Conservation (phyloP, 2,113 vertebrate species). For the Nothocercus nigrocapillus region DNA sequence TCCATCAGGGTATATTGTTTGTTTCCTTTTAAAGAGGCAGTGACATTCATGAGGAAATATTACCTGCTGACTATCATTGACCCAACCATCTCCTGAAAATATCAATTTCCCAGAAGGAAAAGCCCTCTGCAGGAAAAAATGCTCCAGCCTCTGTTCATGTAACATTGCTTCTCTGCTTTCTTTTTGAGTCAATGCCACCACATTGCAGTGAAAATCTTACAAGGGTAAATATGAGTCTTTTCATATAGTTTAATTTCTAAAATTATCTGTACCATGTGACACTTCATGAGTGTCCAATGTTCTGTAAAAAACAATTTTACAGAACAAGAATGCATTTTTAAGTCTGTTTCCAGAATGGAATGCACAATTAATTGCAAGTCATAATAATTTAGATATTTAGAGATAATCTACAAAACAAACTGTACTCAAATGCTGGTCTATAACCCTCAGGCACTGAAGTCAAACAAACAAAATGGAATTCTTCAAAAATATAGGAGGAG, state of each 20-base stretch:
- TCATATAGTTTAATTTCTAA: not conserved
- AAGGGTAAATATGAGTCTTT: not conserved
- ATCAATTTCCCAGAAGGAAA: not conserved
- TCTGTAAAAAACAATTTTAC: not conserved
- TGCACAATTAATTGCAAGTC: not conserved
- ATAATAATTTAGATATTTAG: not conserved
- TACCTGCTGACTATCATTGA: not conserved
- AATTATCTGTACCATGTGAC: not conserved
- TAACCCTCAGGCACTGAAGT: not conserved
- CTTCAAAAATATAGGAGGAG: not conserved
- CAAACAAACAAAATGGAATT: not conserved
- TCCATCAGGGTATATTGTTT: not conserved
- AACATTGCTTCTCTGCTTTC: not conserved
- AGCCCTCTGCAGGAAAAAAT: not conserved
- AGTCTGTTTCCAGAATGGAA: not conserved
- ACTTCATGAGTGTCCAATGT: not conserved
- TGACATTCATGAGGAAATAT: not conserved
- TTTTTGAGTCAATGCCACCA: not conserved
- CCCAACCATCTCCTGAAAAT: not conserved
- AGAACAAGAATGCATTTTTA: not conserved
- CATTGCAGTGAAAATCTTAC: not conserved
- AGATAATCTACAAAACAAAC: not conserved
- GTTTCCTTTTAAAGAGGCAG: not conserved
- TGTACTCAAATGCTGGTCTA: not conserved
- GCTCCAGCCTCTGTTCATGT: not conserved